A percentile compares a stretch with the other conserved stretches of the same genome.
These are phyloP conservation scores for Spialia ferax DNA, from an alignment of 2,888 invertebrate genomes.

Conservation along the genomic window DNA sequence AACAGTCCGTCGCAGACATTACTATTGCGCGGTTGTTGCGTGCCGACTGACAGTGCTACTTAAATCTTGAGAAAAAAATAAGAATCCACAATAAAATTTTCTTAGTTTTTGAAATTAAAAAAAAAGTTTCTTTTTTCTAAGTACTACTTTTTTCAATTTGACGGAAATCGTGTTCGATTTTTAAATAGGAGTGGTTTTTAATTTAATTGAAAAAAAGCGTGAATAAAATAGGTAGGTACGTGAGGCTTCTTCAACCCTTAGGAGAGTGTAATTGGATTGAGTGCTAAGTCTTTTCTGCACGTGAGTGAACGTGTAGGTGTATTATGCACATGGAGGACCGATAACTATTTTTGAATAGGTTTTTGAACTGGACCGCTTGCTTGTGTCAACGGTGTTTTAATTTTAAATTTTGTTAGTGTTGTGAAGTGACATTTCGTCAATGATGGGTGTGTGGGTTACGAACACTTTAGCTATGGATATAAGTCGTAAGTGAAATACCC, in stretches of 20 bases:
- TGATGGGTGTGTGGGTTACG: constrained; percentile 75
- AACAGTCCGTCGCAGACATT: constrained; percentile 61
- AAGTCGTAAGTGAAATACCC: constrained; percentile 68
- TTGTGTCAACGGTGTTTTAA: background rate
- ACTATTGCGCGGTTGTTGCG: constrained; percentile 61
- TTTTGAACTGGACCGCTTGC: constrained; percentile 10
- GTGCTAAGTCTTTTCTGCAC: constrained; percentile 25
- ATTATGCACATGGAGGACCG: constrained; percentile 8
- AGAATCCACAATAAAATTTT: background rate
- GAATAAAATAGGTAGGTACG: constrained; percentile 18
- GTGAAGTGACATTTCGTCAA: constrained; percentile 27
- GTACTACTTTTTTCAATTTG: constrained; percentile 1
- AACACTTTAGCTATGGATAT: constrained; percentile 80
- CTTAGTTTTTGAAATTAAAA: background rate
- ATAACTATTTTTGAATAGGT: constrained; percentile 14
- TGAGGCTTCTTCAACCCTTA: constrained; percentile 37
- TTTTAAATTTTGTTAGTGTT: background rate
- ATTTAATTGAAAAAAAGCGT: constrained; percentile 13
- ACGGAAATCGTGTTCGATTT: constrained; percentile 10
- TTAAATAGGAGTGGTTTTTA: constrained; percentile 16
- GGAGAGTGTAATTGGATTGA: constrained; percentile 38
- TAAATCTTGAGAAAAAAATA: background rate
- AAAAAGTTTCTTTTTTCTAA: no score
- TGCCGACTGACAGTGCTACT: constrained; percentile 30
- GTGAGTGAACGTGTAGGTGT: constrained; percentile 27